Evolutionary conservation across 2,113 vertebrate genomes (phyloP).

Genomic region (Pungitius pungitius): DNA sequence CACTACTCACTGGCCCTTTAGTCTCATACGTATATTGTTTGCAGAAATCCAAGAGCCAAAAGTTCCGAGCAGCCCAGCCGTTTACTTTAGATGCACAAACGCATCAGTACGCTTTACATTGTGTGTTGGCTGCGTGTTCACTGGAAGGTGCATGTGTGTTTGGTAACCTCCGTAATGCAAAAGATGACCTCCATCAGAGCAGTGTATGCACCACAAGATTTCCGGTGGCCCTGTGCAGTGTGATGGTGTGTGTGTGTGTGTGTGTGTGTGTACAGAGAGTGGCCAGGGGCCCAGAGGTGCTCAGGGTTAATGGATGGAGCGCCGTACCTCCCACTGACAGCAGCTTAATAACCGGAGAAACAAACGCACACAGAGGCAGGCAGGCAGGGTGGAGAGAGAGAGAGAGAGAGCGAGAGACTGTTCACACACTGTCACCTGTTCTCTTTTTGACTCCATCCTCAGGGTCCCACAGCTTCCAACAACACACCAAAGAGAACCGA

Average conservation of each 20-base stretch:
- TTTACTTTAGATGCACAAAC: neutral
- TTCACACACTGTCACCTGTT: neutral
- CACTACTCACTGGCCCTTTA: neutral
- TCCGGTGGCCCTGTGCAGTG: slow-evolving; percentile 16
- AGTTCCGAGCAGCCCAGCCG: neutral
- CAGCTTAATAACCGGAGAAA: slow-evolving; percentile 64
- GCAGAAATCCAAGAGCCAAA: neutral
- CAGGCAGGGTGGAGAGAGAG: neutral
- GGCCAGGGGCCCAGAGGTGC: slow-evolving; percentile 55
- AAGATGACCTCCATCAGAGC: slow-evolving; percentile 64
- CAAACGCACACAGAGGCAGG: slow-evolving; percentile 12
- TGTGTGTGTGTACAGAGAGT: slow-evolving; percentile 30
- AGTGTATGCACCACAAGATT: slow-evolving; percentile 19
- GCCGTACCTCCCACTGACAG: slow-evolving; percentile 62
- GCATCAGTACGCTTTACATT: neutral
- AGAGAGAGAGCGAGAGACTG: neutral
- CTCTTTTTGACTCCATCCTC: slow-evolving; percentile 3
- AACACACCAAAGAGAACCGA: neutral
- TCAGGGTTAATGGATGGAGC: slow-evolving; percentile 76
- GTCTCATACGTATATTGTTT: neutral
- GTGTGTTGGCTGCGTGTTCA: neutral
- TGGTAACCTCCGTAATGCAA: slow-evolving; percentile 69
- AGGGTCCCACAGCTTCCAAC: neutral
- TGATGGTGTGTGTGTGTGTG: slow-evolving; percentile 16
- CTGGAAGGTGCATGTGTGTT: neutral